phyloP scores from a whole-genome alignment of 2,888 invertebrate species.

The Lamellibrachia satsuma region DNA sequence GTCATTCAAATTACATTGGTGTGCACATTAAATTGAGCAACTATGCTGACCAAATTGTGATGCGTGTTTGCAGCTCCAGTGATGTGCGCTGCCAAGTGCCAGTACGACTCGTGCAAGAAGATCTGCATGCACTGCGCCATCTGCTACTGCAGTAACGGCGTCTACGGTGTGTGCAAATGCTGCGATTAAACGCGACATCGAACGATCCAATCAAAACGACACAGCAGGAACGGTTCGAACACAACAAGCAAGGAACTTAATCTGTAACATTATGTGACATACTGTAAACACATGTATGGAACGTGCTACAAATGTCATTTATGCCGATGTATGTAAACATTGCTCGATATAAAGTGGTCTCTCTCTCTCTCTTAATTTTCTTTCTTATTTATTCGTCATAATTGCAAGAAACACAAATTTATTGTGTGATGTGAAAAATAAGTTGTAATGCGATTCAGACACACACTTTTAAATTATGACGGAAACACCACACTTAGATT shows the following conservation, averaged over 20 bases:
- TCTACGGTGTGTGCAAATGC: background rate
- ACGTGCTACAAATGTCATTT: background rate
- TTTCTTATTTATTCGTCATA: background rate
- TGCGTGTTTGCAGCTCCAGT: background rate
- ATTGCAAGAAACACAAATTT: too few relatives aligned
- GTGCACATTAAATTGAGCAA: too few relatives aligned
- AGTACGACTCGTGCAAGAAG: slow-evolving; percentile 17
- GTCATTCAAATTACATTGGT: too few relatives aligned
- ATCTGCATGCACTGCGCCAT: slow-evolving; percentile 6
- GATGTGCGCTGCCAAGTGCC: slow-evolving; percentile 13
- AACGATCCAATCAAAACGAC: background rate
- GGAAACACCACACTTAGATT: too few relatives aligned
- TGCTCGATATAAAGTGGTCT: slow-evolving; percentile 12
- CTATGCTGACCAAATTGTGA: background rate
- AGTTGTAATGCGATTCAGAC: too few relatives aligned
- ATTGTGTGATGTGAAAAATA: too few relatives aligned
- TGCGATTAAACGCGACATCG: background rate
- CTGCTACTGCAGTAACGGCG: background rate
- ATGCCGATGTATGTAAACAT: background rate
- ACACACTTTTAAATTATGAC: too few relatives aligned
- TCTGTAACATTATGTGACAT: background rate
- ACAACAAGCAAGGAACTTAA: background rate
- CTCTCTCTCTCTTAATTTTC: background rate
- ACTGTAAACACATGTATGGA: background rate
- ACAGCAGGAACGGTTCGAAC: background rate